Evolutionary conservation across 2,888 invertebrate species (phyloP), one percentile per base, ranked within the genome.

Genomic region (Biston betularia): DNA sequence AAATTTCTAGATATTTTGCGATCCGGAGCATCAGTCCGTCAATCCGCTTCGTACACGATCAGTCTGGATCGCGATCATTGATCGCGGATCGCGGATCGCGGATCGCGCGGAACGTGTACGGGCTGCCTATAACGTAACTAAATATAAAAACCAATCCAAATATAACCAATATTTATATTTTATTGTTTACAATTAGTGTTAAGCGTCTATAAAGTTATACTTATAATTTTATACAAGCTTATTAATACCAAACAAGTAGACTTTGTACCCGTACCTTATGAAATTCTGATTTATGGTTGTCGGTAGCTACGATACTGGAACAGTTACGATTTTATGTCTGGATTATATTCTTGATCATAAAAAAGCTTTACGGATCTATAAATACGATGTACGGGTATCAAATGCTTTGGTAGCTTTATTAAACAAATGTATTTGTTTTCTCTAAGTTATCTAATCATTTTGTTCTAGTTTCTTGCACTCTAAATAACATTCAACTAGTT

Each of bases 251-350:
- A 15, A 11, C 14, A 44, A 11, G 15, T 24, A 50, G n/a, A 35
- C 45, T 54, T 54, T 34, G 53, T 61, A 35, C 15, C 3, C 53
- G n/a, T 62, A 38, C 49, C 35, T 49, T 62, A 54, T 79, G 79
- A 82, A 83, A 80, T 75, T 70, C 69, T 65, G 79, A 85, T 88
- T 89, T 89, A 87, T 80, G 86, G 82, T 85, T 79, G 84, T 86
- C 79, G 81, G 84, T 85, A 77, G 82, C 82, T 81, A 14, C 82
- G 76, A 85, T 71, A 82, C 81, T 80, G 77, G 73, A 81, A 82
- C 82, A 81, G 82, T 89, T 85, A 88, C 84, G 81, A 86, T 89
- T 91, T 90, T 89, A 89, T 85, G 84, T 84, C 78, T 80, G 86
- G 83, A 89, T 89, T 87, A 89, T 85, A 81, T 78, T 80, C 76